A percentile compares a stretch with the other conserved stretches of the same genome.
phyloP scores from a whole-genome alignment of 2,888 invertebrate species.

The Drosophila quinaria region DNA sequence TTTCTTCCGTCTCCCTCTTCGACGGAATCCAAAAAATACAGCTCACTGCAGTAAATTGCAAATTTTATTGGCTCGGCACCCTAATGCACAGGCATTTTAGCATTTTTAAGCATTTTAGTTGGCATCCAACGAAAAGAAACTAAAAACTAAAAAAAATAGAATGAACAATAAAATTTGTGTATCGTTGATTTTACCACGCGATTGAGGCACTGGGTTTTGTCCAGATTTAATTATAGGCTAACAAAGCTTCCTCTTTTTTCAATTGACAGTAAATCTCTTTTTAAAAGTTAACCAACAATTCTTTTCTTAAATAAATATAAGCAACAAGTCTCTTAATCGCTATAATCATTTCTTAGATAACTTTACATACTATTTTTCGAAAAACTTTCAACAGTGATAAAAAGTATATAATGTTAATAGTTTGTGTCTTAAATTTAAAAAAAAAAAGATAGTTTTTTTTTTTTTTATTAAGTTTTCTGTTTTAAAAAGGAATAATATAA shows the following conservation, averaged over 20 bases:
- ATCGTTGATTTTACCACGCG: constrained; percentile 72
- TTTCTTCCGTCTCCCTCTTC: not conserved
- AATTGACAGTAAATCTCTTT: not conserved
- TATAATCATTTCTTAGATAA: not conserved
- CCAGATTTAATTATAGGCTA: constrained; percentile 9
- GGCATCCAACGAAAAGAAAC: constrained; percentile 18
- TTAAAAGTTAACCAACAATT: not conserved
- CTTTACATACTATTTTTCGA: not conserved
- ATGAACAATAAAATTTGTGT: constrained; percentile 70
- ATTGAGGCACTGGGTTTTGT: constrained; percentile 39
- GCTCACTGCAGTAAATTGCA: constrained; percentile 50
- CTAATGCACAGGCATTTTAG: constrained; percentile 54
- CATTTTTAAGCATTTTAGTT: constrained; percentile 54
- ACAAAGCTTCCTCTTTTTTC: not conserved
- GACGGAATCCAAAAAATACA: constrained; percentile 13
- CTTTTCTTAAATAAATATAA: not conserved
- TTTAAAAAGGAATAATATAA: no score
- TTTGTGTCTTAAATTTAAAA: no score
- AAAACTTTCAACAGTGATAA: no score
- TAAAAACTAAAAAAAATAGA: constrained; percentile 25
- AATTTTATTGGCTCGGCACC: constrained; percentile 70
- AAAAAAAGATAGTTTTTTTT: no score
- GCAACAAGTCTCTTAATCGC: no score
- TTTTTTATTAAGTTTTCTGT: no score
- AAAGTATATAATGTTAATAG: no score